Conservation (phyloP, 53 echinoderm and acorn worm species). For the Apostichopus leukothele region DNA sequence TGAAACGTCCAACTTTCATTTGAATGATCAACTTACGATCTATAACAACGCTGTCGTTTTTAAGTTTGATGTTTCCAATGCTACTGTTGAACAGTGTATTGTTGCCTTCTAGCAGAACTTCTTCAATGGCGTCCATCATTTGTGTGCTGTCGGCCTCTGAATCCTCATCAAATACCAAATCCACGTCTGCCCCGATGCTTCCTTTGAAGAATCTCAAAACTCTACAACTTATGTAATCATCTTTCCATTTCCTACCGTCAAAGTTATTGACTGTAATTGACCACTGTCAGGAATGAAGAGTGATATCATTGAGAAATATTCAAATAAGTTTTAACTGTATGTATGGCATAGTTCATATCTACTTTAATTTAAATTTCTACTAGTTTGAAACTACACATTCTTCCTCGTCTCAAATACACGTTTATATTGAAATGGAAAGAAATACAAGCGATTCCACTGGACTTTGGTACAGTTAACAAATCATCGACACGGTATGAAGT, state of each 20-base stretch:
- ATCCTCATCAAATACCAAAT: neutral
- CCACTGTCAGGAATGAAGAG: neutral
- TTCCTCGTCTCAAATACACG: neutral
- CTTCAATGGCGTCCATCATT: neutral
- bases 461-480: too few relatives aligned
- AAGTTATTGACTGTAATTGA: neutral
- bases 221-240: neutral
- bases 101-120: neutral
- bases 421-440: too few relatives aligned
- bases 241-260: neutral
- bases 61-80: neutral
- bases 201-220: constrained; percentile 7
- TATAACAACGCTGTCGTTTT: neutral
- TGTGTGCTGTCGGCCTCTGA: constrained; percentile 8
- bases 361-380: neutral
- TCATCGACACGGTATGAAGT: too few relatives aligned
- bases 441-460: too few relatives aligned
- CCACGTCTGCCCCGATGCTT: constrained; percentile 1
- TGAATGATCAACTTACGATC: neutral
- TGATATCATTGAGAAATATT: neutral
- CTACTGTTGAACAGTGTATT: neutral
- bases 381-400: neutral
- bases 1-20: neutral
- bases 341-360: neutral
- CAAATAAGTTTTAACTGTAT: neutral